Base-by-base conservation (phyloP, 2,113 vertebrate genomes). In the Dromaius novaehollandiae region DNA sequence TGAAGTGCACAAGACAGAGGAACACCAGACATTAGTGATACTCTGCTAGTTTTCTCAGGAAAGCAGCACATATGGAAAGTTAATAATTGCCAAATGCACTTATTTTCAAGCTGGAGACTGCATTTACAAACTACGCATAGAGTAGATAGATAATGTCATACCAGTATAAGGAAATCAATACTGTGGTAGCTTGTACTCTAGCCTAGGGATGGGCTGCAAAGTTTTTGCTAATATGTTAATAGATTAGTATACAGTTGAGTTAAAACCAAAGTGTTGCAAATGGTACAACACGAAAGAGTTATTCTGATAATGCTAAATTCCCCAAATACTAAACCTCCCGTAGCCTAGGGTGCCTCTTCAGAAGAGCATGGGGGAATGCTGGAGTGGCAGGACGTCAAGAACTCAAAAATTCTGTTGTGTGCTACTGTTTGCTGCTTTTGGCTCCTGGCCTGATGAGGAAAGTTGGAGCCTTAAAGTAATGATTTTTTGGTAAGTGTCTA, bases 71-170 rank as follows among this genome's bases (percentile, higher is more conserved):
- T 48, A 38, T 13, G 32, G 77, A 51, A 89, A 85, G 84, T 90
- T 95, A 95, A 92, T 95, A 69, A 96, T 90, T 97, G 50, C 65
- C 83, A 74, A 34, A 32, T 32, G 42, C 42, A 46, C 64, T 91
- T 71, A 79, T 11, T 69, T 51, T 63, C 66, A 76, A 85, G 75
- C 56, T 87, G 46, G 40, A 58, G 61, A 56, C 61, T 76, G 30
- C 44, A 12, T 73, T 92, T 85, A 75, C 60, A 53, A 79, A 51
- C 74, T 55, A 48, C 1, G 6, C 51, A 14, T 46, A 18, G 58
- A 66, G 58, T 51, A 65, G 44, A 9, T 46, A 32, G 34, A 42
- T 89, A 76, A 51, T 65, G 56, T 56, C 42, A 42, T 71, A 28
- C 48, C 38, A 21, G 2, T 26, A 7, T 26, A 75, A 89, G 56